Conservation (phyloP, 2,888 invertebrate genomes). For the Bombylius discolor region DNA sequence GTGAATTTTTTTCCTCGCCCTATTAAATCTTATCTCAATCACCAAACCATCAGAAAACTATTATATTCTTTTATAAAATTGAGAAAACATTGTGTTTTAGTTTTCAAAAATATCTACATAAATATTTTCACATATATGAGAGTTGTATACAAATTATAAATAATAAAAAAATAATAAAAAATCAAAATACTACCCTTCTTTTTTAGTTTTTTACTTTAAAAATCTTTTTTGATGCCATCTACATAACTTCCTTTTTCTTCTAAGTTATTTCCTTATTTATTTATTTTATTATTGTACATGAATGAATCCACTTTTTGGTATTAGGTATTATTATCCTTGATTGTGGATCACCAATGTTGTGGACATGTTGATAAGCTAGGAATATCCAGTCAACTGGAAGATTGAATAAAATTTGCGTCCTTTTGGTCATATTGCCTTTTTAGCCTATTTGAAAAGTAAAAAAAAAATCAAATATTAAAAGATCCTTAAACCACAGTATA, state of each 20-base stretch:
- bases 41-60: no score
- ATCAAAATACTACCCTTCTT: no score
- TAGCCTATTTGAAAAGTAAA: not conserved
- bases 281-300: slow-evolving; percentile 16
- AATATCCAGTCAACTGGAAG: slow-evolving; percentile 31
- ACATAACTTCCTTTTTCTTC: not conserved
- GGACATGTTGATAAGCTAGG: slow-evolving; percentile 20
- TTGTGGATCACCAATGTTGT: slow-evolving; percentile 14
- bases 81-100: no score
- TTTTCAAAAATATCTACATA: no score
- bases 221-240: no score
- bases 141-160: no score
- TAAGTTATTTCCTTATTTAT: slow-evolving; percentile 15
- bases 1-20: no score
- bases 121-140: no score
- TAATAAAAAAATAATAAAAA: no score
- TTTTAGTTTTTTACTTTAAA: no score
- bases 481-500: not conserved
- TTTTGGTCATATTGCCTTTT: not conserved
- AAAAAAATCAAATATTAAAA: not conserved
- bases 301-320: slow-evolving; percentile 12
- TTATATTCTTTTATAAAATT: no score
- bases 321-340: slow-evolving; percentile 11
- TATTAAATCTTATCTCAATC: no score
- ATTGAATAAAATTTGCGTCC: slow-evolving; percentile 36